phyloP scores from a whole-genome alignment of 2,888 invertebrate genomes.

The Clostera curtula region DNA sequence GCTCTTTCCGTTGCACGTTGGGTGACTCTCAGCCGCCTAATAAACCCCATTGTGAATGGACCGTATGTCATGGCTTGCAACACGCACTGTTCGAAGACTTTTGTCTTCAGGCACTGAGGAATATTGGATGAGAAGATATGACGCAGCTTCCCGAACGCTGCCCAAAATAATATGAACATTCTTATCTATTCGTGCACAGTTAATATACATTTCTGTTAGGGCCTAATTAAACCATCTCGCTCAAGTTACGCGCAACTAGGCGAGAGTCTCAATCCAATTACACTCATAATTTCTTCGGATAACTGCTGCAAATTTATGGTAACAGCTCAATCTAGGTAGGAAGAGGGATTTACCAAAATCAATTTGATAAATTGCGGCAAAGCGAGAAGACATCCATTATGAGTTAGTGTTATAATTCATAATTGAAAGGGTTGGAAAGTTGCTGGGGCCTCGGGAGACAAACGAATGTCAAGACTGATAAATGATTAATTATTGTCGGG shows the following conservation, averaged over 20 bases:
- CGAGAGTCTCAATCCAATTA: conserved; percentile 52
- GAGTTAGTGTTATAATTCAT: conserved; percentile 70
- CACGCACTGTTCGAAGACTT: too few species aligned
- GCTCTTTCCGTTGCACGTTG: too few species aligned
- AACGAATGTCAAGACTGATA: conserved; percentile 62
- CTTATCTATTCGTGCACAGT: too few species aligned
- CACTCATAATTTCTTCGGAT: conserved; percentile 58
- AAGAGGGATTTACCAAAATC: conserved; percentile 57
- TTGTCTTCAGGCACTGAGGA: too few species aligned
- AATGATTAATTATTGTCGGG: conserved; percentile 54
- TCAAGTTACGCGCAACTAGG: conserved; percentile 18
- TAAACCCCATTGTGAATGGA: too few species aligned
- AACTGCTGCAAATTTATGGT: conserved; percentile 65
- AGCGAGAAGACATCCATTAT: conserved; percentile 61
- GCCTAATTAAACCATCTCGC: conserved; percentile 30
- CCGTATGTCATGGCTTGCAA: too few species aligned
- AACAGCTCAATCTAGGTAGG: conserved; percentile 44
- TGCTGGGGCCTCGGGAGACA: conserved; percentile 50
- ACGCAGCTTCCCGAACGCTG: too few species aligned
- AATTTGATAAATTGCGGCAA: conserved; percentile 69
- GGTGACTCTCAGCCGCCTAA: too few species aligned
- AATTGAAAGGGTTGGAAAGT: conserved; percentile 68
- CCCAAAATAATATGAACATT: too few species aligned
- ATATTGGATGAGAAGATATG: too few species aligned
- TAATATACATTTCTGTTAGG: conserved; percentile 12